Conservation (phyloP, 2,797 vertebrate species). For the Picus viridis region DNA sequence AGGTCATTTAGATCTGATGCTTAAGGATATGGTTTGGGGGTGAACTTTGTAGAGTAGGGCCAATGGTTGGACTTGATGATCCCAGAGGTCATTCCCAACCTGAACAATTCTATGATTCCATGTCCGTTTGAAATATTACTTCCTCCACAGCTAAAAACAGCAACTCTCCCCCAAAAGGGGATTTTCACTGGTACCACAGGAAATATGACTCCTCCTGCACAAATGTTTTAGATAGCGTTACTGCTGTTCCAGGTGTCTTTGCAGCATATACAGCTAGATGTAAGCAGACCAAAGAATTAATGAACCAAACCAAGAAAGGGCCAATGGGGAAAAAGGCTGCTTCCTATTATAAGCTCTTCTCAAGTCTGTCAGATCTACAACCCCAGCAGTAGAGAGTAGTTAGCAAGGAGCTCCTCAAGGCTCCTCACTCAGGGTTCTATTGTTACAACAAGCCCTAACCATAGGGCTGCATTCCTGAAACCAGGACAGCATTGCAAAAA, state of each 20-base stretch:
- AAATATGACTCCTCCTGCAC: background rate
- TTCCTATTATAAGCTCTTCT: background rate
- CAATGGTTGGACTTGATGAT: too few species aligned
- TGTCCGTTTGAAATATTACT: background rate
- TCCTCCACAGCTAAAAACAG: background rate
- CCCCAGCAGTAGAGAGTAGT: rapidly evolving
- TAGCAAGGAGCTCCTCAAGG: background rate
- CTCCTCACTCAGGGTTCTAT: background rate
- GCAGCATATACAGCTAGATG: background rate
- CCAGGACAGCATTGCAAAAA: background rate
- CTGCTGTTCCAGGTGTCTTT: background rate
- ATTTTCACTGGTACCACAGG: background rate
- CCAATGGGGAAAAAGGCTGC: background rate
- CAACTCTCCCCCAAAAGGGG: background rate
- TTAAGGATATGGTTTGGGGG: too few species aligned
- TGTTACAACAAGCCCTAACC: background rate
- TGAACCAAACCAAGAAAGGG: background rate
- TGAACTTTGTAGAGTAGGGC: too few species aligned
- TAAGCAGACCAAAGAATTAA: background rate
- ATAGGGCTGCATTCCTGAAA: background rate
- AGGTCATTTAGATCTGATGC: too few species aligned
- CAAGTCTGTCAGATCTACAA: background rate
- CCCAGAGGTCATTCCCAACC: too few species aligned
- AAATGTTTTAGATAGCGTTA: background rate
- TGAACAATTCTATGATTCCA: background rate